A percentile compares a stretch with the other conserved stretches of the same genome.
Evolutionary conservation across 2,797 vertebrate genomes (phyloP).

Genomic region (Epinephelus awoara): DNA sequence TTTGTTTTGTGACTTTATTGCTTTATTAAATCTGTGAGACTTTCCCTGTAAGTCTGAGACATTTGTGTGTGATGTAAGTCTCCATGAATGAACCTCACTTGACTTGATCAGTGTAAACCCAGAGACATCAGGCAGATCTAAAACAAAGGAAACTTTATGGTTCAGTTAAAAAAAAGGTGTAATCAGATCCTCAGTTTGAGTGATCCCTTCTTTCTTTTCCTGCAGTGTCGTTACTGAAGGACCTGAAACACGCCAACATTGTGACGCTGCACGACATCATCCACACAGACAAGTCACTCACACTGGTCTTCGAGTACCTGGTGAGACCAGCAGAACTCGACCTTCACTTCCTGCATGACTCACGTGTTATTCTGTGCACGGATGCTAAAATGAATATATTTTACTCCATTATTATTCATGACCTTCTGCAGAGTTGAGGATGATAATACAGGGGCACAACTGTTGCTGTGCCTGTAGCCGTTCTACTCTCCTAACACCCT

Average conservation of each 20-base stretch:
- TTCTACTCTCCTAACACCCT: slow-evolving; percentile 3
- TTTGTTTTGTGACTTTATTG: background rate
- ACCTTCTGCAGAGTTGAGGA: slow-evolving; percentile 23
- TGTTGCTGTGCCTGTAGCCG: slow-evolving; percentile 39
- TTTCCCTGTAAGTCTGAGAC: background rate
- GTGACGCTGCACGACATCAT: slow-evolving; percentile 97
- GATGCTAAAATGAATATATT: slow-evolving; percentile 49
- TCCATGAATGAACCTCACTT: slow-evolving; percentile 8
- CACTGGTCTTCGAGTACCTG: slow-evolving; percentile 97
- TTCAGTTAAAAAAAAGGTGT: slow-evolving; percentile 1
- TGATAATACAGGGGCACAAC: slow-evolving; percentile 19
- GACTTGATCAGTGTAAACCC: background rate
- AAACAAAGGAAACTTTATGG: background rate
- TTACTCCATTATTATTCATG: slow-evolving; percentile 62
- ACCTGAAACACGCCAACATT: slow-evolving; percentile 98
- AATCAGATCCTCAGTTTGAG: background rate
- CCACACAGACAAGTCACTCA: slow-evolving; percentile 97
- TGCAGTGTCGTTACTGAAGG: slow-evolving; percentile 95
- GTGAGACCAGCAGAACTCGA: slow-evolving; percentile 81
- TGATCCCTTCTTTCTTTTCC: slow-evolving; percentile 9
- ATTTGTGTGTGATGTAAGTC: background rate
- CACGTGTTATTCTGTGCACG: slow-evolving; percentile 24
- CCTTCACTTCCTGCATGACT: slow-evolving; percentile 35
- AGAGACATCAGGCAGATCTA: background rate
- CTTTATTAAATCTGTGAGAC: background rate